Conservation (phyloP, 2,888 invertebrate genomes). For the Orchestes rusci region DNA sequence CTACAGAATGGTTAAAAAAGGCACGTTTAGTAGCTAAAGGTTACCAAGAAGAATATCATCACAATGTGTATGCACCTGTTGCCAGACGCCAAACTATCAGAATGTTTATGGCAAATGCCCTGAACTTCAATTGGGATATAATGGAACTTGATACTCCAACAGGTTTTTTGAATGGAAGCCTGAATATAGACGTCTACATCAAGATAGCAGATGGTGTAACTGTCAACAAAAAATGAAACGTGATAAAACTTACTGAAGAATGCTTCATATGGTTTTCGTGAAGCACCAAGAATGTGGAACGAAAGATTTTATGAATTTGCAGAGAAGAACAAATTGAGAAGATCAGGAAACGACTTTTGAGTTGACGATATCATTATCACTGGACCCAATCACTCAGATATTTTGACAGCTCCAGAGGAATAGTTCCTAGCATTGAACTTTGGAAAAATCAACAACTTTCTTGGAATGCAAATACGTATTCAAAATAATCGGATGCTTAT, state of each 20-base stretch:
- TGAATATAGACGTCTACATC: not conserved
- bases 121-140: not conserved
- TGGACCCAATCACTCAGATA: not conserved
- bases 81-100: slow-evolving; percentile 1
- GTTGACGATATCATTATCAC: not conserved
- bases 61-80: slow-evolving; percentile 4
- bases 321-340: slow-evolving; percentile 13
- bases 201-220: slow-evolving; percentile 21
- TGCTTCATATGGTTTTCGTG: slow-evolving; percentile 24
- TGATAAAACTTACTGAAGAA: slow-evolving; percentile 25
- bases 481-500: slow-evolving; percentile 2
- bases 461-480: slow-evolving; percentile 15
- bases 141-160: not conserved
- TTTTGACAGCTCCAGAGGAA: slow-evolving; percentile 2
- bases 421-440: slow-evolving; percentile 21
- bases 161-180: not conserved
- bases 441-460: slow-evolving; percentile 16
- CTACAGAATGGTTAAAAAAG: not conserved
- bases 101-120: not conserved
- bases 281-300: slow-evolving; percentile 22
- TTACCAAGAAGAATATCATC: slow-evolving; percentile 1
- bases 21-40: slow-evolving; percentile 1
- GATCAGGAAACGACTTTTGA: slow-evolving; percentile 4
- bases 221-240: slow-evolving; percentile 10
- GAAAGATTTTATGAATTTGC: slow-evolving; percentile 19